Conservation (phyloP, 2,797 vertebrate species). For the Takifugu ocellatus region DNA sequence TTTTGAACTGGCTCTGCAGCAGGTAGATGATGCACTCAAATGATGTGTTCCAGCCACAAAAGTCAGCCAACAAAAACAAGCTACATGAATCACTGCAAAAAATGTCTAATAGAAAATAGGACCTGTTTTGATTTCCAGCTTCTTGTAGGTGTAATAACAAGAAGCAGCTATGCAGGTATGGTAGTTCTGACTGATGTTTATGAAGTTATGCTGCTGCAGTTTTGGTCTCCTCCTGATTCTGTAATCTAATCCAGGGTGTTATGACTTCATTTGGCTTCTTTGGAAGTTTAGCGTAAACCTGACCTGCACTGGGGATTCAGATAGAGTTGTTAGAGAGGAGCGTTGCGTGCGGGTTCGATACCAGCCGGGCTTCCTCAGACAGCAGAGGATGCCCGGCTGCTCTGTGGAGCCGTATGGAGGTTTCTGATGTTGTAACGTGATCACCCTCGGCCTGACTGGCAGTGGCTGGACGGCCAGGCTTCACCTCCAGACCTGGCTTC, state of each 20-base stretch:
- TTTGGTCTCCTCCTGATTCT: constrained; percentile 11
- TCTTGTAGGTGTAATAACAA: neutral
- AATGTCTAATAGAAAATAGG: neutral
- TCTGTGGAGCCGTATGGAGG: constrained; percentile 47
- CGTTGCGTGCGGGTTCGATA: constrained; percentile 51
- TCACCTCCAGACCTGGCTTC: constrained; percentile 39
- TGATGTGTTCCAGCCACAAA: neutral
- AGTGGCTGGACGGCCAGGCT: constrained; percentile 41
- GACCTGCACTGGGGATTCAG: constrained; percentile 54
- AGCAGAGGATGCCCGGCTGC: constrained; percentile 62
- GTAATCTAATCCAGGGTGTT: constrained; percentile 26
- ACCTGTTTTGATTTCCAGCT: neutral
- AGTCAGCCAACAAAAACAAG: neutral
- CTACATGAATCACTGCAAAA: neutral
- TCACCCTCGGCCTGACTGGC: constrained; percentile 44
- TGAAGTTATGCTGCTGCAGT: neutral
- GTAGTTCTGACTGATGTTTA: neutral
- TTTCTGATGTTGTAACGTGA: constrained; percentile 56
- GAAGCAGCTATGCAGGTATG: neutral
- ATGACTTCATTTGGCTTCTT: constrained; percentile 38
- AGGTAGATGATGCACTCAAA: neutral
- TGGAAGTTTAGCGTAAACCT: constrained; percentile 47
- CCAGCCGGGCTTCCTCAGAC: constrained; percentile 55
- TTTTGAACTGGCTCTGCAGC: neutral
- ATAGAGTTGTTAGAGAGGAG: constrained; percentile 47